Conservation (phyloP, 2,113 vertebrate genomes). For the Crocuta crocuta region DNA sequence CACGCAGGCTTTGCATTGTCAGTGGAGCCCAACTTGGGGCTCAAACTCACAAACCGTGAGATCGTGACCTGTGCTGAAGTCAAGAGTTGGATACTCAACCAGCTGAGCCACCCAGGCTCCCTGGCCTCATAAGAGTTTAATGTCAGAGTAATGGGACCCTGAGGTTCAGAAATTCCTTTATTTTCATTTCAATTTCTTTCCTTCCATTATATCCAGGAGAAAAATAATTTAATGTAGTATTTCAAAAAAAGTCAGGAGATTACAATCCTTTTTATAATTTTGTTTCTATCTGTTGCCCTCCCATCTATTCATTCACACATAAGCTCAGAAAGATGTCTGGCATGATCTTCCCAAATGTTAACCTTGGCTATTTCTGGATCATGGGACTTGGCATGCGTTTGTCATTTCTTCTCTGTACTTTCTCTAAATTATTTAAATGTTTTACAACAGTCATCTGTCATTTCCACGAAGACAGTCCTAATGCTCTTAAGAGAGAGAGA, state of each 20-base stretch:
- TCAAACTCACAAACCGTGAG: too few relatives aligned
- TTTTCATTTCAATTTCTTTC: conserved; percentile 42
- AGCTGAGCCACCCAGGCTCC: too few relatives aligned
- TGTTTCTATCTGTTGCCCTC: conserved; percentile 7
- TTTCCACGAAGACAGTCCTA: neutral
- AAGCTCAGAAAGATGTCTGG: neutral
- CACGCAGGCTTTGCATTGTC: too few relatives aligned
- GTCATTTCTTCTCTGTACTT: neutral
- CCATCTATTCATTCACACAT: neutral
- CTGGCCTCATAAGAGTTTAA: neutral
- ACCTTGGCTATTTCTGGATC: neutral
- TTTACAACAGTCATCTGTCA: neutral
- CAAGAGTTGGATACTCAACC: too few relatives aligned
- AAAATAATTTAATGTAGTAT: neutral
- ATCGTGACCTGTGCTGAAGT: too few relatives aligned
- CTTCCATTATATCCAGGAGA: neutral
- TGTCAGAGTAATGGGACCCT: neutral
- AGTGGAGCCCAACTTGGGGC: too few relatives aligned
- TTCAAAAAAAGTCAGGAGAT: neutral
- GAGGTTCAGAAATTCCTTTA: neutral
- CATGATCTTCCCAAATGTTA: neutral
- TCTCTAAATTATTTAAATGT: neutral
- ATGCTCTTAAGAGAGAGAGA: neutral
- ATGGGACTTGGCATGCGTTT: neutral
- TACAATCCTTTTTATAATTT: neutral